Evolutionary conservation across 2,888 invertebrate genomes (phyloP), one percentile per base, ranked within the genome.

Genomic region (Congeria kusceri): DNA sequence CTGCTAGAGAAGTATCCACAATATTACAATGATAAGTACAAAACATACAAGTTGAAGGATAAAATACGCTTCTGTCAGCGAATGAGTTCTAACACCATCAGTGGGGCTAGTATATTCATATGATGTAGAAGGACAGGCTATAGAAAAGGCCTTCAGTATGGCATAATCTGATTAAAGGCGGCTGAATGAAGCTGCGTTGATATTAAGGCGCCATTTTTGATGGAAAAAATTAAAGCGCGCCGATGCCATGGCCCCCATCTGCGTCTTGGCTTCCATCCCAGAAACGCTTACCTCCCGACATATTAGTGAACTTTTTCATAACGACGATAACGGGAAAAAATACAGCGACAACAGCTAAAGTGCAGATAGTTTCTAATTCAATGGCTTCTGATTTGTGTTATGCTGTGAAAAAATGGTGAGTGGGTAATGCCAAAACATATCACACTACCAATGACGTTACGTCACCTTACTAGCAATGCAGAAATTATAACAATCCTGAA

Each of bases 381-480:
- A 32, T 7, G 5, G 9, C 9, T 32, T 32, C 9, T 9, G 4
- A 7, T 7, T 9, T 4, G 32, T 32, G 32, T 9, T 32, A 7
- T 32, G 4, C 5, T 32, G 32, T 32, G 32, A n/a, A 9, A 3
- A 5, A 61, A 39, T 29, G 80, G 82, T 1, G 46, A 76, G 53
- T 85, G 80, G 74, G 32, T 27, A 18, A 68, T 83, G 70, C 77
- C 79, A 13, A 77, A 79, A 56, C 70, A 77, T 46, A 58, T 78
- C 20, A 28, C 63, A 1, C 47, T 83, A 18, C 65, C 73, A 63
- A 85, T 77, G 78, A 63, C 77, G 7, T 5, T 83, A 3, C 32
- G 80, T 20, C 79, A 83, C 70, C 27, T 75, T 0, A 83, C 83
- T 11, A 83, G 85, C 0, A 85, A 49, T 75, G 67, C 80, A 27